These are phyloP conservation scores for Cephonodes hylas DNA, from an alignment of 2,888 invertebrate genomes.

Conservation along the genomic window DNA sequence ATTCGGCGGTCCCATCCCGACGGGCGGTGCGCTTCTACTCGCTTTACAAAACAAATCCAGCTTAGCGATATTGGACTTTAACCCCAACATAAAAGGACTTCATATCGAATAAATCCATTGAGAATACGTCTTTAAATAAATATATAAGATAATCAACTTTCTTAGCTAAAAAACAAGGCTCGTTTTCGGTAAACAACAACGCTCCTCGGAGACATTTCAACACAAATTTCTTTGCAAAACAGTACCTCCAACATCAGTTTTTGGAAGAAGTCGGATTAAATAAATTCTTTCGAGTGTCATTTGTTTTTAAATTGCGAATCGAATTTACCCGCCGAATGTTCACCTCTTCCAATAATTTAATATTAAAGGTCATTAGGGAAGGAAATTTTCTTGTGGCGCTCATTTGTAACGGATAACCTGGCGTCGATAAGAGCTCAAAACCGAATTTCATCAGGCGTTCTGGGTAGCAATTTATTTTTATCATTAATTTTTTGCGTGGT, in stretches of 20 bases:
- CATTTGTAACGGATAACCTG: conserved; percentile 9
- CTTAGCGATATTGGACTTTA: conserved; percentile 38
- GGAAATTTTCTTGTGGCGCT: conserved; percentile 1
- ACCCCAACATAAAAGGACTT: conserved; percentile 17
- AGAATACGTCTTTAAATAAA: conserved; percentile 42
- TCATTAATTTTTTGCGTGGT: not conserved
- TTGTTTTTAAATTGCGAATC: conserved; percentile 56
- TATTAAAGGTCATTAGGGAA: conserved; percentile 8
- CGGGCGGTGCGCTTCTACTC: conserved; percentile 57
- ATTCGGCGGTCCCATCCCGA: conserved; percentile 72
- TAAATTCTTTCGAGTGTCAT: conserved; percentile 59
- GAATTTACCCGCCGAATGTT: conserved; percentile 44
- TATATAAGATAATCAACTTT: conserved; percentile 59
- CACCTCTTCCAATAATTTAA: conserved; percentile 44
- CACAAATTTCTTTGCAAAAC: conserved; percentile 66
- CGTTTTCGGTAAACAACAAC: conserved; percentile 46
- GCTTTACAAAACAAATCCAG: conserved; percentile 45
- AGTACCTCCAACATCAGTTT: conserved; percentile 61
- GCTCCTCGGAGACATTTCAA: conserved; percentile 44
- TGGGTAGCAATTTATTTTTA: not conserved
- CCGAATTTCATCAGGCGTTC: not conserved
- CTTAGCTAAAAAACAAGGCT: conserved; percentile 39
- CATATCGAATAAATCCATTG: conserved; percentile 22
- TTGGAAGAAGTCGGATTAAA: conserved; percentile 68
- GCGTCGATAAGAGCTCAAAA: not conserved